Conservation (phyloP, 2,888 invertebrate species). For the Balanococcus diminutus region DNA sequence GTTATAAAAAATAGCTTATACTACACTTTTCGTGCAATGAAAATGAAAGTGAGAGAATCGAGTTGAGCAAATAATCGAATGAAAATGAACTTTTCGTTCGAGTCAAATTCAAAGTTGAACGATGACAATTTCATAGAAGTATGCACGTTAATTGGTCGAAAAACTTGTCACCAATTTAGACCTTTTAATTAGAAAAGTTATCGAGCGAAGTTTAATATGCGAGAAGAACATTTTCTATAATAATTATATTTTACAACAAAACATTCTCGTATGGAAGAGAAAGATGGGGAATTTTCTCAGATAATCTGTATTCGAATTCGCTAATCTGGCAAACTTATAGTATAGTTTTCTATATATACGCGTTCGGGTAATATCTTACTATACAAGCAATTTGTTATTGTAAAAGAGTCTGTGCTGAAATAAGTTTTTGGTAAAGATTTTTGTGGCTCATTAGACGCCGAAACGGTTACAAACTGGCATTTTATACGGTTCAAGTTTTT, state of each 20-base stretch:
- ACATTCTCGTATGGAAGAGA: neutral
- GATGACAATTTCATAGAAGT: neutral
- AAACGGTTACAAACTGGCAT: conserved; percentile 27
- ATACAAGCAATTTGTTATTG: conserved; percentile 3
- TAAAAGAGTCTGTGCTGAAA: conserved; percentile 1
- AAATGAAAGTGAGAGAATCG: neutral
- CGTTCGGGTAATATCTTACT: conserved; percentile 8
- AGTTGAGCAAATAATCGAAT: neutral
- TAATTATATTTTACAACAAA: neutral
- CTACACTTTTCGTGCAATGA: neutral
- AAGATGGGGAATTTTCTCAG: neutral
- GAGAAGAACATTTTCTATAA: neutral
- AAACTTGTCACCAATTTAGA: conserved; percentile 3
- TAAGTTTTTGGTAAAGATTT: conserved; percentile 14
- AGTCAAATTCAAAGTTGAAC: conserved; percentile 6
- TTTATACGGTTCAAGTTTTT: conserved; percentile 25
- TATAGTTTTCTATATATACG: neutral
- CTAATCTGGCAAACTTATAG: neutral
- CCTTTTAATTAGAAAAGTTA: conserved; percentile 22
- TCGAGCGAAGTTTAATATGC: neutral
- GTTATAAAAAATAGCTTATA: neutral
- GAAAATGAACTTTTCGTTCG: neutral
- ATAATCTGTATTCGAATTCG: conserved; percentile 20
- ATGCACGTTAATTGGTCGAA: neutral
- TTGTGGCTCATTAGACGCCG: conserved; percentile 31